A percentile compares a stretch with the other conserved stretches of the same genome.
Evolutionary conservation across 2,888 invertebrate genomes (phyloP).

Genomic region (Monoplex corrugatus): DNA sequence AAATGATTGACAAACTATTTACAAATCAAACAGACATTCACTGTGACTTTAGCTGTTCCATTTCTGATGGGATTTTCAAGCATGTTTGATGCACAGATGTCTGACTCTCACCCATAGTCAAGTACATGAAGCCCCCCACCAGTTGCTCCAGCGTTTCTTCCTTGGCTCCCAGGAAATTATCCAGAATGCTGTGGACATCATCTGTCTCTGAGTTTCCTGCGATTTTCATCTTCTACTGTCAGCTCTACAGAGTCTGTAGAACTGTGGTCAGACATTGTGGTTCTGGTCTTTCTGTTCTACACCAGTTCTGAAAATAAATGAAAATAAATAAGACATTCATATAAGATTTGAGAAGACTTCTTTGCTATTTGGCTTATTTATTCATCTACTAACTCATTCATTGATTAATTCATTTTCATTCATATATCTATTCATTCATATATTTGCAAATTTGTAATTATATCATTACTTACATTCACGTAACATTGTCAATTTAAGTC

Average conservation of each 20-base stretch:
- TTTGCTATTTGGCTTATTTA: not conserved
- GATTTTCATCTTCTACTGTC: conserved; percentile 40
- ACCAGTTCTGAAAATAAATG: not conserved
- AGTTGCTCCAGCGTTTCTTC: conserved; percentile 46
- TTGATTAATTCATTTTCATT: not conserved
- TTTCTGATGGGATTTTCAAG: too few species aligned
- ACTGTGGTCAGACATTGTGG: not conserved
- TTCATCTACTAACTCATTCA: not conserved
- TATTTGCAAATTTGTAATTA: too few species aligned
- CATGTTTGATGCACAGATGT: too few species aligned
- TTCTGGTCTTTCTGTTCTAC: not conserved
- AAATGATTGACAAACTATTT: too few species aligned
- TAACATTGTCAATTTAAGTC: too few species aligned
- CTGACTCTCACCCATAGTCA: conserved; percentile 45
- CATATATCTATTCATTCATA: not conserved
- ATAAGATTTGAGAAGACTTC: not conserved
- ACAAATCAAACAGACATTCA: too few species aligned
- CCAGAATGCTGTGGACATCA: not conserved
- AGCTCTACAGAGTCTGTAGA: not conserved
- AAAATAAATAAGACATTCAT: not conserved
- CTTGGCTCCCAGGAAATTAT: conserved; percentile 20
- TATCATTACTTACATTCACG: too few species aligned
- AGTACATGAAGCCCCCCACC: conserved; percentile 41
- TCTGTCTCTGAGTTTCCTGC: conserved; percentile 26
- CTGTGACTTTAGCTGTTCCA: too few species aligned